Evolutionary conservation across 2,888 invertebrate genomes (phyloP).

Genomic region (Spodoptera exigua): DNA sequence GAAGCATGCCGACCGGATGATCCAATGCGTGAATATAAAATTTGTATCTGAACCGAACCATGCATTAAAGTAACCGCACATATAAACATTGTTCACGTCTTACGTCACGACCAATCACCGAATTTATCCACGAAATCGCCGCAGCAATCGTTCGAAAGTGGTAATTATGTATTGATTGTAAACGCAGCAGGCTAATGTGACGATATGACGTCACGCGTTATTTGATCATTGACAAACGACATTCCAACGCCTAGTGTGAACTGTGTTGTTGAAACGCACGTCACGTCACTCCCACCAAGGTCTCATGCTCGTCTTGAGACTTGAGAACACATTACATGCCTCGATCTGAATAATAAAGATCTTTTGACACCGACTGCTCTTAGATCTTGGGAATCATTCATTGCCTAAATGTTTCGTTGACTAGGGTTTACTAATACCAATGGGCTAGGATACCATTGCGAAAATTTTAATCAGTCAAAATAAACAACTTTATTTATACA

Average conservation of each 20-base stretch:
- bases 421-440: too few species aligned
- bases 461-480: conserved; percentile 46
- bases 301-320: conserved; percentile 78
- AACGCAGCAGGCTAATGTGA: conserved; percentile 75
- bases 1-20: conserved; percentile 78
- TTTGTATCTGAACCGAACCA: conserved; percentile 70
- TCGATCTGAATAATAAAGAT: conserved; percentile 67
- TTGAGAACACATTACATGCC: conserved; percentile 65
- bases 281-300: conserved; percentile 83
- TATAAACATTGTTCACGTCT: conserved; percentile 72
- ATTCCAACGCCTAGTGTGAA: conserved; percentile 85
- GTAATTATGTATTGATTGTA: conserved; percentile 74
- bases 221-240: conserved; percentile 88
- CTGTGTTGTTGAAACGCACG: conserved; percentile 80
- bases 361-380: conserved; percentile 54
- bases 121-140: conserved; percentile 74
- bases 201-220: conserved; percentile 82
- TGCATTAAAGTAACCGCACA: conserved; percentile 68
- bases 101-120: conserved; percentile 75
- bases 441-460: neutral
- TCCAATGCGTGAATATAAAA: conserved; percentile 78
- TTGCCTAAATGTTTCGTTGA: neutral
- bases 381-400: conserved; percentile 52
- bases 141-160: conserved; percentile 72
- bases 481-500: conserved; percentile 62